phyloP scores from a whole-genome alignment of 2,888 invertebrate genomes.

The Pammene aurita region DNA sequence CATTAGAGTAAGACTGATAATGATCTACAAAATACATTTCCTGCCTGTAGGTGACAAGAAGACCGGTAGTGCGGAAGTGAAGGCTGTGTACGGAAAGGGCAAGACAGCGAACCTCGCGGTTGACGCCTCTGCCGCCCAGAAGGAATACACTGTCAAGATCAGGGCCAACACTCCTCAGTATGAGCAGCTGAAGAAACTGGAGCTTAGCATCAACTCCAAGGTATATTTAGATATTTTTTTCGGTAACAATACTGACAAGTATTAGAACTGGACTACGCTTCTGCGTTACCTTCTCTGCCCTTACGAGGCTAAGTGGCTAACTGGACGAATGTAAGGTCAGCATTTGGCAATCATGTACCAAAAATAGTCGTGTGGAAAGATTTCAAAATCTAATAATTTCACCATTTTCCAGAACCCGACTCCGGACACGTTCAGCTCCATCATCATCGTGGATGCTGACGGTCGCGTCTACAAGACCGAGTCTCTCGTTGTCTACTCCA shows the following conservation, averaged over 20 bases:
- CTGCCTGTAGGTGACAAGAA: slow-evolving; percentile 60
- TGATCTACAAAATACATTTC: too few species aligned
- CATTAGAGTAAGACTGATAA: too few species aligned
- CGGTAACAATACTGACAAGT: too few species aligned
- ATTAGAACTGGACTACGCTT: too few species aligned
- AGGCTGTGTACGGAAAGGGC: slow-evolving; percentile 72
- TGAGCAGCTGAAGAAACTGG: slow-evolving; percentile 78
- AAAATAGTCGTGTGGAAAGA: too few species aligned
- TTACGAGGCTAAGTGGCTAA: too few species aligned
- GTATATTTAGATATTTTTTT: slow-evolving; percentile 54
- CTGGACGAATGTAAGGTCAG: too few species aligned
- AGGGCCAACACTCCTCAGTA: slow-evolving; percentile 66
- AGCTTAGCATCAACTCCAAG: slow-evolving; percentile 76
- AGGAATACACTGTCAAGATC: slow-evolving; percentile 58
- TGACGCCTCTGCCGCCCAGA: slow-evolving; percentile 57
- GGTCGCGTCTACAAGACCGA: slow-evolving; percentile 83
- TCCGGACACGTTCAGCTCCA: slow-evolving; percentile 66
- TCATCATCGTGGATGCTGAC: slow-evolving; percentile 78
- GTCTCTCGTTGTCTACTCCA: slow-evolving; percentile 78
- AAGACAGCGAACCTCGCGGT: slow-evolving; percentile 71
- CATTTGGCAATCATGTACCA: too few species aligned
- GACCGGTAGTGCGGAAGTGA: slow-evolving; percentile 61
- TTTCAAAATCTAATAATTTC: not conserved
- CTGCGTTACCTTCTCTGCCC: too few species aligned
- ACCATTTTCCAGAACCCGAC: slow-evolving; percentile 61